phyloP scores from a whole-genome alignment of 1,140 invertebrate genomes.

The Cydia strobilella region DNA sequence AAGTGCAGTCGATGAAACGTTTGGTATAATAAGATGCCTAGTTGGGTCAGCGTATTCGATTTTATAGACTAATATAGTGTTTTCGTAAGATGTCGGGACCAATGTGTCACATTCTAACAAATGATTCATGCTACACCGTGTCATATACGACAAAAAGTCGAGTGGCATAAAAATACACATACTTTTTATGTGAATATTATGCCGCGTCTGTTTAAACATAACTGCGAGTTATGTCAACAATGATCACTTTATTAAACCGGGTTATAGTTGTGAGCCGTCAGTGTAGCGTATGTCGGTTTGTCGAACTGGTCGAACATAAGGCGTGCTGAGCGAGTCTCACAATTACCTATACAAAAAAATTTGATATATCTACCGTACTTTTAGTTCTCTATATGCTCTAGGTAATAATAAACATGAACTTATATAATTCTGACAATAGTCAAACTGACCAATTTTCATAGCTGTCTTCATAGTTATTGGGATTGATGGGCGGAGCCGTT shows the following conservation, averaged over 20 bases:
- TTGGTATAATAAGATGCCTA: not conserved
- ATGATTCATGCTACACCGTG: slow-evolving; percentile 1
- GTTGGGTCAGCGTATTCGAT: not conserved
- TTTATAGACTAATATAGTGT: slow-evolving; percentile 56
- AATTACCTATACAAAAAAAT: slow-evolving; percentile 9
- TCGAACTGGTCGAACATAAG: not conserved
- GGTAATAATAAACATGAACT: slow-evolving; percentile 1
- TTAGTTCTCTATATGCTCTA: slow-evolving; percentile 1
- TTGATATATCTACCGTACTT: slow-evolving; percentile 2
- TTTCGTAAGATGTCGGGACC: slow-evolving; percentile 67
- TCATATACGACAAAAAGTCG: not conserved
- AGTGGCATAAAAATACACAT: too few species aligned
- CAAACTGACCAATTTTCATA: slow-evolving; percentile 10
- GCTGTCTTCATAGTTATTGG: not conserved
- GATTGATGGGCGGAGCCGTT: too few species aligned
- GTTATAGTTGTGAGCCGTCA: not conserved
- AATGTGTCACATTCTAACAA: slow-evolving; percentile 47
- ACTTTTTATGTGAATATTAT: too few species aligned
- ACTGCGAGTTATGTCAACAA: too few species aligned
- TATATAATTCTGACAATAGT: not conserved
- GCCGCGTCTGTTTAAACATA: too few species aligned
- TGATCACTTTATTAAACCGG: too few species aligned
- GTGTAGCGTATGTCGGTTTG: not conserved
- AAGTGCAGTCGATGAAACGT: not conserved
- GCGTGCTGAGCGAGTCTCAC: not conserved